A percentile compares a stretch with the other conserved stretches of the same genome.
phyloP scores from a whole-genome alignment of 1,140 invertebrate species.

The Drosophila sturtevanti region DNA sequence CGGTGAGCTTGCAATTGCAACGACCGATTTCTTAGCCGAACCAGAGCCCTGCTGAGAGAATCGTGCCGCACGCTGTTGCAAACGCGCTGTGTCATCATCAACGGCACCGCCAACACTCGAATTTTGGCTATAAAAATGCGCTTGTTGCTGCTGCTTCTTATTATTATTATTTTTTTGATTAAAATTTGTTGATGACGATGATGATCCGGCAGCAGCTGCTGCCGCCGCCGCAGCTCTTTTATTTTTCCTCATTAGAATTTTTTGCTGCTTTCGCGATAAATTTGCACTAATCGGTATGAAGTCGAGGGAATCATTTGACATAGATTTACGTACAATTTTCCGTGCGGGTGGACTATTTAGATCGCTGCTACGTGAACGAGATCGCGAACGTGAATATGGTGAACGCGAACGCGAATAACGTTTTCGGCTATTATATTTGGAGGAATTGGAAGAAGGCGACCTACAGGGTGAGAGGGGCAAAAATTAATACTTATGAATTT shows the following conservation, averaged over 20 bases:
- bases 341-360: constrained; percentile 63
- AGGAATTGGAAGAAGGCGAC: constrained; percentile 63
- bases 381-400: constrained; percentile 55
- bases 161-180: constrained; percentile 70
- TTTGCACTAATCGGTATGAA: constrained; percentile 72
- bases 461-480: constrained; percentile 32
- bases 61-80: constrained; percentile 93
- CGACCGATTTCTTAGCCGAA: constrained; percentile 74
- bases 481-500: not conserved
- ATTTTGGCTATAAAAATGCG: constrained; percentile 86
- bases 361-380: constrained; percentile 65
- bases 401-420: constrained; percentile 70
- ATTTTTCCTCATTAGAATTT: constrained; percentile 82
- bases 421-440: constrained; percentile 65
- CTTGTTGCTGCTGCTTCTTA: constrained; percentile 83
- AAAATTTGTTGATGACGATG: not conserved
- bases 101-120: constrained; percentile 85
- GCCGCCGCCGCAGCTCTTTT: constrained; percentile 77
- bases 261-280: constrained; percentile 69
- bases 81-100: constrained; percentile 88
- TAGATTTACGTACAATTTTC: constrained; percentile 66
- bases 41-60: constrained; percentile 85
- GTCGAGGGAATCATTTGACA: constrained; percentile 58
- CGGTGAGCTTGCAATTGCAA: constrained; percentile 77
- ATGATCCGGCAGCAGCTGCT: constrained; percentile 20